Base-by-base conservation (phyloP, 2,888 invertebrate species). In the Pammene aurita region DNA sequence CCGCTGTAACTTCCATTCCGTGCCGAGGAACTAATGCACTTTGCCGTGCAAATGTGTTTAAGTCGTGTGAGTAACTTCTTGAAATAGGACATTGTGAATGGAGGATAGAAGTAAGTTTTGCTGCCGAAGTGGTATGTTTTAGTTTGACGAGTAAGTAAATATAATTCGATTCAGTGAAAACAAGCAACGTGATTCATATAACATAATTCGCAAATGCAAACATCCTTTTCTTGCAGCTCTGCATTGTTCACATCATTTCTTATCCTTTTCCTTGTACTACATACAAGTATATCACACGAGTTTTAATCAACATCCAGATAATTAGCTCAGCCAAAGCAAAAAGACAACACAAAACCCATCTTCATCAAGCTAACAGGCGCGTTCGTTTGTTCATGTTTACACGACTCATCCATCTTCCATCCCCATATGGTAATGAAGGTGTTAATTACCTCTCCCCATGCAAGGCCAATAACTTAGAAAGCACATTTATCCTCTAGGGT, bases 401-500 rank as follows among this genome's bases (percentile, higher is more conserved):
- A 26, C 44, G 34, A 35, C 35, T 54, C 64, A 58, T 67, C 64
- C 56, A 65, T 62, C 42, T 65, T 56, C 64, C 71, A 60, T 66
- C 66, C 69, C 71, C 70, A 69, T 70, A 71, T 64, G 67, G 60
- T 71, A 64, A 69, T 72, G 67, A 52, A 67, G 62, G 63, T 67
- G 71, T 71, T 72, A 72, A 72, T 66, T 65, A 65, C 66, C 61
- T 46, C 69, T 50, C 76, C 73, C 72, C 68, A 74, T 52, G 34
- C 54, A 54, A 26, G 69, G 74, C 77, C 73, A 80, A 79, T 82
- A 77, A 81, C 77, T 77, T 80, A 76, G 79, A 77, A 75, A 78
- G 76, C 74, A 73, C 72, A 73, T 78, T 78, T 75, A 74, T 75
- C 71, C 57, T 63, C 41, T 65, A 67, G 65, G 71, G 65, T 66